Conservation (phyloP, 2,888 invertebrate species). For the Heliconius ethilla region DNA sequence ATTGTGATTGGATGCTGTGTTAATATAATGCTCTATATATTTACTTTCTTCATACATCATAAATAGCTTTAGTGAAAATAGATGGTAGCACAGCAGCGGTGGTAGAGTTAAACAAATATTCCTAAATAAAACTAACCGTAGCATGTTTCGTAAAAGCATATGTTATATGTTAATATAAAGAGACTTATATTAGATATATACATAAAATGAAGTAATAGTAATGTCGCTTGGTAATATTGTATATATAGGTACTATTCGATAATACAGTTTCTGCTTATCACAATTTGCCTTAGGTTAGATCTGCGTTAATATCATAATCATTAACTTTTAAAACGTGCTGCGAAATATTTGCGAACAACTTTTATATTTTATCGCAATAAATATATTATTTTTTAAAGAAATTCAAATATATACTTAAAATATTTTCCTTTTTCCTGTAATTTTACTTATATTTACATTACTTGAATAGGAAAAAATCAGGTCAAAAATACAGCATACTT, state of each 20-base stretch:
- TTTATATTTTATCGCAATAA: not conserved
- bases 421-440: not conserved
- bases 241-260: not conserved
- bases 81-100: not conserved
- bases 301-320: not conserved
- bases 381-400: not conserved
- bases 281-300: not conserved
- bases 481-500: not conserved
- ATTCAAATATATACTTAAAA: not conserved
- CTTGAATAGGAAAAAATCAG: not conserved
- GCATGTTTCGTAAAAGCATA: not conserved
- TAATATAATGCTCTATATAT: not conserved
- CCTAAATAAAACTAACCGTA: not conserved
- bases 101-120: not conserved
- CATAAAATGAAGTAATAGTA: not conserved
- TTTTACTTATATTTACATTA: not conserved
- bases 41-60: not conserved
- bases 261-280: not conserved
- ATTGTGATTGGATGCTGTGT: not conserved
- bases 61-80: conserved; percentile 9
- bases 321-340: not conserved
- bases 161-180: not conserved
- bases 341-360: conserved; percentile 5
- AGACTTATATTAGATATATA: not conserved
- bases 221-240: too few species aligned